phyloP scores from a whole-genome alignment of 2,113 vertebrate species.

The Lichenostomus cassidix region DNA sequence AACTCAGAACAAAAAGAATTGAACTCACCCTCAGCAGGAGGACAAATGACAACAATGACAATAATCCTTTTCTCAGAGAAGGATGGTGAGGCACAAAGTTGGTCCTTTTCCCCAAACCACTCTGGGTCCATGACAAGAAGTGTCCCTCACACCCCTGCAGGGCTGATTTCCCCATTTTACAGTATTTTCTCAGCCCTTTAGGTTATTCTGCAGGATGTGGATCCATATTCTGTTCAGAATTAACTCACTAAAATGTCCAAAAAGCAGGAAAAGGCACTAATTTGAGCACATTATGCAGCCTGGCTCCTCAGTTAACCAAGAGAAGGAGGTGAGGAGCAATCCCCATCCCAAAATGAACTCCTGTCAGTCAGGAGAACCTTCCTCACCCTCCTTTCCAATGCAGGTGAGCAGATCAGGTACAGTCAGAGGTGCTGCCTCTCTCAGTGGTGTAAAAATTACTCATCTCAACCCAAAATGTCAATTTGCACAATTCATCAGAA shows the following conservation, averaged over 20 bases:
- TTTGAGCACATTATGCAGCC: fast-evolving
- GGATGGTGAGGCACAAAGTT: fast-evolving
- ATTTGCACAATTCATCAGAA: neutral
- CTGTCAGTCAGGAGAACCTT: neutral
- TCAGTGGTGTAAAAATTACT: fast-evolving
- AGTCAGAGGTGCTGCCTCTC: neutral
- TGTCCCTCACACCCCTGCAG: neutral
- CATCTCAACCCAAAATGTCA: fast-evolving
- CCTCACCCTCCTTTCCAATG: neutral
- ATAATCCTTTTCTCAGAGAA: neutral
- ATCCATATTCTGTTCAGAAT: neutral
- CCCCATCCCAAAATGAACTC: fast-evolving
- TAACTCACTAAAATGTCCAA: fast-evolving
- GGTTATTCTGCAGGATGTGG: neutral
- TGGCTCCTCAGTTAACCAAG: too few relatives aligned
- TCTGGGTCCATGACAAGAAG: fast-evolving
- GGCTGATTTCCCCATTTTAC: neutral
- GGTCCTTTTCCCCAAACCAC: neutral
- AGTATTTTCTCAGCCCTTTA: neutral
- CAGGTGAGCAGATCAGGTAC: neutral
- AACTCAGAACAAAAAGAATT: neutral
- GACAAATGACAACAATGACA: fast-evolving
- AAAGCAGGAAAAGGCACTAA: neutral
- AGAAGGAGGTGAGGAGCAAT: neutral
- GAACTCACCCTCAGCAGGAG: neutral